Evolutionary conservation across 2,113 vertebrate genomes (phyloP).

Genomic region (Ammodramus savannarum): DNA sequence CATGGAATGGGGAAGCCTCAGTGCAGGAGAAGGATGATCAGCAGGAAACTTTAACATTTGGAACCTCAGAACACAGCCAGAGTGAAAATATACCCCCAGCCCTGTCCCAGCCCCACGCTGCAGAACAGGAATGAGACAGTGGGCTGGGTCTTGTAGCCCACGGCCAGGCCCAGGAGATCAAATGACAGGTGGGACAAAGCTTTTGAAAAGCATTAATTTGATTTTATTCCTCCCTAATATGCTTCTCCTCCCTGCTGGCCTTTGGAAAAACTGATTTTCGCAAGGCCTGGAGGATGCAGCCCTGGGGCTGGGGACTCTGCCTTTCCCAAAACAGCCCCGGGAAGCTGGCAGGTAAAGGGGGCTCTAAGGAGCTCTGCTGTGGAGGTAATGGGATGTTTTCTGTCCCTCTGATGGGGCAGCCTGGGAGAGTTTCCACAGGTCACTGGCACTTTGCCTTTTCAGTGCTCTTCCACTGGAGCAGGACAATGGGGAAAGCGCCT

Average conservation of each 20-base stretch:
- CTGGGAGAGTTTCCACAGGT: conserved; percentile 50
- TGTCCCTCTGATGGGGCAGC: not conserved
- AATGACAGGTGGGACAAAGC: not conserved
- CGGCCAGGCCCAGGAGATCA: not conserved
- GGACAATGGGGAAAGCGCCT: conserved; percentile 29
- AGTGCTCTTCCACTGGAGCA: not conserved
- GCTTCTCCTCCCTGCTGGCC: rapidly evolving
- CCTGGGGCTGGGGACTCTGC: not conserved
- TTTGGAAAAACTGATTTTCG: not conserved
- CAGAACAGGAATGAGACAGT: not conserved
- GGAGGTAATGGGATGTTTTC: not conserved
- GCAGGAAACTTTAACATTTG: not conserved
- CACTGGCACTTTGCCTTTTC: conserved; percentile 43
- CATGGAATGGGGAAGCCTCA: not conserved
- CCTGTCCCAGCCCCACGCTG: rapidly evolving
- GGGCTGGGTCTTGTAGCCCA: not conserved
- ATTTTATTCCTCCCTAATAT: rapidly evolving
- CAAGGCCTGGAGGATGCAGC: rapidly evolving
- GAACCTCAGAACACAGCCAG: not conserved
- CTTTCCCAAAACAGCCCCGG: rapidly evolving
- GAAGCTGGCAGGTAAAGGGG: not conserved
- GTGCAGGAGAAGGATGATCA: not conserved
- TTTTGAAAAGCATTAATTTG: not conserved
- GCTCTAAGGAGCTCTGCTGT: rapidly evolving
- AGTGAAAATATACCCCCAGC: rapidly evolving